phyloP scores from a whole-genome alignment of 2,888 invertebrate species.

The Lasioglossum malachurum region DNA sequence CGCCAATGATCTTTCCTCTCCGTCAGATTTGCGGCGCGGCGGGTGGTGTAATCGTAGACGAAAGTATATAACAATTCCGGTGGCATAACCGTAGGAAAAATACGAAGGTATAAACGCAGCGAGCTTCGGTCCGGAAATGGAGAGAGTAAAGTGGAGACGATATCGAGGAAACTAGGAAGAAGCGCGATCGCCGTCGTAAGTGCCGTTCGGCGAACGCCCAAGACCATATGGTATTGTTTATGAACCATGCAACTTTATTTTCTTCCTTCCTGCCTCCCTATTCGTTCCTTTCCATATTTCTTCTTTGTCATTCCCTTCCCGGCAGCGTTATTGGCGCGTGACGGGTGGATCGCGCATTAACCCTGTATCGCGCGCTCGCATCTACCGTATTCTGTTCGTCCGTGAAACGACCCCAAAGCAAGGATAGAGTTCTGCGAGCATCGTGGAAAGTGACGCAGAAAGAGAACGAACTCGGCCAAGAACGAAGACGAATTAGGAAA shows the following conservation, averaged over 20 bases:
- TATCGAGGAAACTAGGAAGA: constrained; percentile 72
- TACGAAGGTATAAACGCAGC: constrained; percentile 71
- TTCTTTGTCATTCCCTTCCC: constrained; percentile 51
- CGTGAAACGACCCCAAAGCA: constrained; percentile 27
- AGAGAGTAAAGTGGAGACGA: constrained; percentile 71
- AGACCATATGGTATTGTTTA: constrained; percentile 76
- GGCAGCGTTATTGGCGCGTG: constrained; percentile 61
- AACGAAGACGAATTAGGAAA: constrained; percentile 3
- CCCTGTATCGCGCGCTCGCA: constrained; percentile 37
- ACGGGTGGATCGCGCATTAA: constrained; percentile 58
- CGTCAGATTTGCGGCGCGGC: constrained; percentile 35
- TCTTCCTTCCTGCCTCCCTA: constrained; percentile 48
- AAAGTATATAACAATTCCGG: constrained; percentile 74
- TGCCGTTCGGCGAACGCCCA: constrained; percentile 67
- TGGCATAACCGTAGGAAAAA: constrained; percentile 72
- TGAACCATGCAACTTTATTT: constrained; percentile 74
- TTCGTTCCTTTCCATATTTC: constrained; percentile 53
- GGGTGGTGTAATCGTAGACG: constrained; percentile 70
- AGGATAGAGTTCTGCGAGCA: constrained; percentile 17
- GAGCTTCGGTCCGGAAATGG: constrained; percentile 75
- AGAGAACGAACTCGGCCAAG: neutral
- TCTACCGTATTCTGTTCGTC: constrained; percentile 35
- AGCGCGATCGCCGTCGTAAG: constrained; percentile 68
- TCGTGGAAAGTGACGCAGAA: neutral
- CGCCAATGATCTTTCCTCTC: constrained; percentile 70